Evolutionary conservation across 2,888 invertebrate genomes (phyloP).

Genomic region (Drosophila ustulata): DNA sequence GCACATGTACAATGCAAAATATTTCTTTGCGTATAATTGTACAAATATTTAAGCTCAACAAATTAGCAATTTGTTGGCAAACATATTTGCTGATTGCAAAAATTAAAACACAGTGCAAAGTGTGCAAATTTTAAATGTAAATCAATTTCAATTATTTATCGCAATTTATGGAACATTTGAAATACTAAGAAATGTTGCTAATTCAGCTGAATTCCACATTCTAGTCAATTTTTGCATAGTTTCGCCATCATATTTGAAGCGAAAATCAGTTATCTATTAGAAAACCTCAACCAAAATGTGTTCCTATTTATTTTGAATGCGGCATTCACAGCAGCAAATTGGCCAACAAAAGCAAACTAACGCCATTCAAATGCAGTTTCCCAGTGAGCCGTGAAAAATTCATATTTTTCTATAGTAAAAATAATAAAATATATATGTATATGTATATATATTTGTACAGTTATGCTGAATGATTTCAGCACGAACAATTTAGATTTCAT

Average conservation of each 20-base stretch:
- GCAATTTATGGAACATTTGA: not conserved
- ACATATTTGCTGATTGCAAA: slow-evolving; percentile 10
- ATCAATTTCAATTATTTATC: not conserved
- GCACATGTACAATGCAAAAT: not conserved
- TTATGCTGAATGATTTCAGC: slow-evolving; percentile 39
- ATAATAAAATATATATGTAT: slow-evolving; percentile 11
- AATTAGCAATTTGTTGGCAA: slow-evolving; percentile 10
- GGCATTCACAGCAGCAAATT: slow-evolving; percentile 23
- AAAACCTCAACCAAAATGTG: slow-evolving; percentile 2
- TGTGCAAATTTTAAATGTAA: slow-evolving; percentile 4
- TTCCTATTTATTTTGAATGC: slow-evolving; percentile 12
- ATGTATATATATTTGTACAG: slow-evolving; percentile 23
- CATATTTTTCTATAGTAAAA: slow-evolving; percentile 18
- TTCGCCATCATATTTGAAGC: not conserved
- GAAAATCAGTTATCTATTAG: not conserved
- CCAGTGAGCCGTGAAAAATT: slow-evolving; percentile 10
- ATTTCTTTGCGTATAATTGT: slow-evolving; percentile 7
- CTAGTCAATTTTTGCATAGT: not conserved
- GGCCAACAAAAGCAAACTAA: slow-evolving; percentile 18
- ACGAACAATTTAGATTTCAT: slow-evolving; percentile 64
- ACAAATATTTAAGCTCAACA: slow-evolving; percentile 9
- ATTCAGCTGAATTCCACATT: not conserved
- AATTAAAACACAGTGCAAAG: not conserved
- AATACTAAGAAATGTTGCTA: not conserved
- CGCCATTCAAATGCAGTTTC: slow-evolving; percentile 19